These are phyloP conservation scores for Lethocerus indicus DNA, from an alignment of 1,140 invertebrate species.

Conservation along the genomic window DNA sequence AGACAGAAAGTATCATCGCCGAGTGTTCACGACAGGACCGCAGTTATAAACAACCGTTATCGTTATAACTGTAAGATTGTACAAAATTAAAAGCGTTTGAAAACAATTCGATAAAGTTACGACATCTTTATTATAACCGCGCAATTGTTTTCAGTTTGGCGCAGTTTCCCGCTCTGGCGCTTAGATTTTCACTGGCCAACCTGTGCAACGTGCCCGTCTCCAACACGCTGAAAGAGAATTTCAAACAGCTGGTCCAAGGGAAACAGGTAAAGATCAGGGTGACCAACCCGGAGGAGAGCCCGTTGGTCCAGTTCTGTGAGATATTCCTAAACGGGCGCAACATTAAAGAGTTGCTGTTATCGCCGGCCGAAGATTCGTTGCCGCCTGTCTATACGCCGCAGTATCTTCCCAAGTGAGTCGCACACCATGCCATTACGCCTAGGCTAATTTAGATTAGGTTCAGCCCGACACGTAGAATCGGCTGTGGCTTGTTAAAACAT, in stretches of 20 bases:
- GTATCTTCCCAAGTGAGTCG: slow-evolving; percentile 24
- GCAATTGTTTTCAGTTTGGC: no score
- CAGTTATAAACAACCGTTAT: no score
- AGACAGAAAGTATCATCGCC: no score
- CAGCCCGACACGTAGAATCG: no score
- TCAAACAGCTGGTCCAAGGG: slow-evolving; percentile 42
- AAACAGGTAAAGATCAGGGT: slow-evolving; percentile 41
- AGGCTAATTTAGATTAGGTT: no score
- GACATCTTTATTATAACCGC: no score
- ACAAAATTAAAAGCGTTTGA: neutral
- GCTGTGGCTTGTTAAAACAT: no score
- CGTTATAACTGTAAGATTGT: no score
- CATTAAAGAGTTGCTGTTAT: slow-evolving; percentile 31
- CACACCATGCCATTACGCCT: no score
- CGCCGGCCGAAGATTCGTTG: no score
- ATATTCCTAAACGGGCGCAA: slow-evolving; percentile 37
- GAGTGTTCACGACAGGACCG: no score
- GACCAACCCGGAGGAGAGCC: slow-evolving; percentile 37
- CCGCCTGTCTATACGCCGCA: slow-evolving; percentile 29
- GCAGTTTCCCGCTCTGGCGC: slow-evolving; percentile 43
- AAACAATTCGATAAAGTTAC: neutral
- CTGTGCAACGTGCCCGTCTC: slow-evolving; percentile 43
- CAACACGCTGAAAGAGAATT: slow-evolving; percentile 45
- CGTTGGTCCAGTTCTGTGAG: slow-evolving; percentile 51
- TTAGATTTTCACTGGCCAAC: slow-evolving; percentile 49